phyloP scores from a whole-genome alignment of 1,140 invertebrate species.

The Solen grandis region DNA sequence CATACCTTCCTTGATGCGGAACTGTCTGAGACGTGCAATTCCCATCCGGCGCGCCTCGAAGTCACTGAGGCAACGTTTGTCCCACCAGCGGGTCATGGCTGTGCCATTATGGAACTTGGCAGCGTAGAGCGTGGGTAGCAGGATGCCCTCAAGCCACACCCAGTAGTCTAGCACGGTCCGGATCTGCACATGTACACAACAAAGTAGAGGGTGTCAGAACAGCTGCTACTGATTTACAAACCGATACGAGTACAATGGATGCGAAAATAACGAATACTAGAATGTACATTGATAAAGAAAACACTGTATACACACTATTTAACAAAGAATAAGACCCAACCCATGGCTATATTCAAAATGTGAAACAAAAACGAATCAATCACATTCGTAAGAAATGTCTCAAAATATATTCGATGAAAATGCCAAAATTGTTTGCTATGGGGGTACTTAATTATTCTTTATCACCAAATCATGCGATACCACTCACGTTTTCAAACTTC shows the following conservation, averaged over 20 bases:
- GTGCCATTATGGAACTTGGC: slow-evolving; percentile 75
- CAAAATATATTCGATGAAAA: no score
- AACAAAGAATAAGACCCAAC: no score
- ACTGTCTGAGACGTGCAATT: slow-evolving; percentile 76
- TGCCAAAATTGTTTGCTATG: no score
- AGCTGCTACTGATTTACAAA: slow-evolving; percentile 1
- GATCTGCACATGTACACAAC: slow-evolving; percentile 69
- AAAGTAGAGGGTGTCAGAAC: no score
- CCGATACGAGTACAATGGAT: neutral
- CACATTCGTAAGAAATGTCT: no score
- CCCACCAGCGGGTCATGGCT: slow-evolving; percentile 74
- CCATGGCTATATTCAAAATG: no score
- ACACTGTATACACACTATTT: no score
- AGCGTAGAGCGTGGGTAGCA: slow-evolving; percentile 77
- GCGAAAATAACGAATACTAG: neutral
- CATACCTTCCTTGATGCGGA: slow-evolving; percentile 78
- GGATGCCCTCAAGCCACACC: slow-evolving; percentile 72
- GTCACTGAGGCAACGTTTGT: slow-evolving; percentile 74
- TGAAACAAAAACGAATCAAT: no score
- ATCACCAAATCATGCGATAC: no score
- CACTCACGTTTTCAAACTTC: slow-evolving; percentile 64
- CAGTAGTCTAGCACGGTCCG: slow-evolving; percentile 70
- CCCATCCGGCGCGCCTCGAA: slow-evolving; percentile 75
- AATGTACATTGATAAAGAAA: no score
- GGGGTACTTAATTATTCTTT: no score